Evolutionary conservation across 92 coral and sea anemone genomes (phyloP).

Genomic region (Porites cylindrica): DNA sequence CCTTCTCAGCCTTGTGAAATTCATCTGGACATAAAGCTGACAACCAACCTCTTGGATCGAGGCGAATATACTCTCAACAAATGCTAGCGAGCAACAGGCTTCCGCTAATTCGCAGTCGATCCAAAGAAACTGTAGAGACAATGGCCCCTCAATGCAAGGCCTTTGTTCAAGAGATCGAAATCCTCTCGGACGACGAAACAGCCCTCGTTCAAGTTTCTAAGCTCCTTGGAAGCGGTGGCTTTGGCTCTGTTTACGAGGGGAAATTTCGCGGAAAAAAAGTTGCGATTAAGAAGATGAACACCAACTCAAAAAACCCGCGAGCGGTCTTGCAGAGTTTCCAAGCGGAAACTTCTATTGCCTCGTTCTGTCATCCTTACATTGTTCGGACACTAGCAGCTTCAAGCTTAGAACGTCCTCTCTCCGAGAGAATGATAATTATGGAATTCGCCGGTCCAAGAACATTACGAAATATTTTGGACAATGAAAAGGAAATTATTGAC

Average conservation of each 20-base stretch:
- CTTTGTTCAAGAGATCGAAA: constrained; percentile 86
- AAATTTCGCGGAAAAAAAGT: constrained; percentile 81
- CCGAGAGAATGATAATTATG: constrained; percentile 87
- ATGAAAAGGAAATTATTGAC: constrained; percentile 77
- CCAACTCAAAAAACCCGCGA: constrained; percentile 91
- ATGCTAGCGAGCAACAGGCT: constrained; percentile 69
- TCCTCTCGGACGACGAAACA: constrained; percentile 85
- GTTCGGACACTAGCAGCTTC: constrained; percentile 88
- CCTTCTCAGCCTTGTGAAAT: constrained; percentile 23
- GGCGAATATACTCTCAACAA: constrained; percentile 62
- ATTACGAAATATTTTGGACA: constrained; percentile 83
- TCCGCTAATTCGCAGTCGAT: constrained; percentile 73
- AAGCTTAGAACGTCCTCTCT: constrained; percentile 68
- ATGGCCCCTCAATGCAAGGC: constrained; percentile 73
- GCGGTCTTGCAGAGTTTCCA: constrained; percentile 96
- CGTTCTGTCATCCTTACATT: constrained; percentile 91
- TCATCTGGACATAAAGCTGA: background rate
- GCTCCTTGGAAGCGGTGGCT: constrained; percentile 95
- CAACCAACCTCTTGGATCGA: constrained; percentile 45
- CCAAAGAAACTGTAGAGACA: constrained; percentile 65
- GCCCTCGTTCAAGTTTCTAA: constrained; percentile 81
- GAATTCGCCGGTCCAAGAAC: constrained; percentile 95
- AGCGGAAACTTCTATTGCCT: constrained; percentile 90
- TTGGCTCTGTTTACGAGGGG: constrained; percentile 93
- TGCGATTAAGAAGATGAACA: constrained; percentile 90